These are phyloP conservation scores for Ciconia boyciana DNA, from an alignment of 2,113 vertebrate genomes.

Conservation along the genomic window DNA sequence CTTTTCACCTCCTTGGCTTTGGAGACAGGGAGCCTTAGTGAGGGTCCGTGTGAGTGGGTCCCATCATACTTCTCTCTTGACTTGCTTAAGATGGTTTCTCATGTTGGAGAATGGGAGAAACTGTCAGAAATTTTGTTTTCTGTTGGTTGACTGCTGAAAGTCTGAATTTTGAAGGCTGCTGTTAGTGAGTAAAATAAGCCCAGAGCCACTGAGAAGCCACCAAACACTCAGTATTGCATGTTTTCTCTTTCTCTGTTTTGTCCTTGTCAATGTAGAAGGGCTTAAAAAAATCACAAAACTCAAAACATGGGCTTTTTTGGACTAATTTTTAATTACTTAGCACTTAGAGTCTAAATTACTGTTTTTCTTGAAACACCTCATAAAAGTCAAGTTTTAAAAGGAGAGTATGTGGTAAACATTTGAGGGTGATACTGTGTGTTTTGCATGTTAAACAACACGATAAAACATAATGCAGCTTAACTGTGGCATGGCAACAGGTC, in stretches of 20 bases:
- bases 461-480: not conserved
- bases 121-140: not conserved
- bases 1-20: not conserved
- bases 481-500: not conserved
- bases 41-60: not conserved
- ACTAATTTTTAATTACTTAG: not conserved
- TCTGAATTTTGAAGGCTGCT: not conserved
- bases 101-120: not conserved
- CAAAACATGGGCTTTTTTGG: not conserved
- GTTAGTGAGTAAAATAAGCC: not conserved
- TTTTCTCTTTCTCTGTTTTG: not conserved
- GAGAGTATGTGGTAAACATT: not conserved
- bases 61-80: not conserved
- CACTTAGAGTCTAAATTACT: not conserved
- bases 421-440: not conserved
- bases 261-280: not conserved
- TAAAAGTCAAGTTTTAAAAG: not conserved
- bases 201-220: not conserved
- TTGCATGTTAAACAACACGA: not conserved
- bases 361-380: not conserved
- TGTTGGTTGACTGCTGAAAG: not conserved
- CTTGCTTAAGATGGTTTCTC: not conserved
- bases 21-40: not conserved
- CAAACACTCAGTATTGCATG: not conserved
- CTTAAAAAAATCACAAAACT: not conserved